Evolutionary conservation across 1,140 invertebrate genomes (phyloP), one percentile per base, ranked within the genome.

Genomic region (Heliconius hewitsoni): DNA sequence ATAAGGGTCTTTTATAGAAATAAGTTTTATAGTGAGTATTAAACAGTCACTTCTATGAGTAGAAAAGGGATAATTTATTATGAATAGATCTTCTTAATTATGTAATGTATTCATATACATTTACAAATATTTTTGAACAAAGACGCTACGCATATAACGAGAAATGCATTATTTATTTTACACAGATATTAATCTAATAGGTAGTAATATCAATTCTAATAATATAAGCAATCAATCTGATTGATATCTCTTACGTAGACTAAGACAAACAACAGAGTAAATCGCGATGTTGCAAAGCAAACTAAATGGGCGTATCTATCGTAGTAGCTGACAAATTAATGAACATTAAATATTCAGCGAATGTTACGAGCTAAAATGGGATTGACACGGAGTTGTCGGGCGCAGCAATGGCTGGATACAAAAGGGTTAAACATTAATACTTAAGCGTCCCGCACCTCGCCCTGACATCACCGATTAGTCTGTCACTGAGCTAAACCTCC

Each of bases 381-480:
- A 94, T 89, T 94, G 91, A 94, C 93, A 89, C 76, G 82, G 77
- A 89, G 88, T 87, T 89, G 91, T 88, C 91, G 92, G 89, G 89
- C 84, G 89, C 83, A 81, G 83, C 79, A 80, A 76, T 79, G 84
- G 76, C 78, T 82, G 84, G 87, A 83, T 89, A 88, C 90, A 88
- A 90, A 94, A 93, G 91, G 92, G 91, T 93, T 93, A 88, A 89
- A 86, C 91, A 93, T 94, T 90, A 93, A 94, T 93, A 91, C 92
- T 92, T 93, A 87, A 94, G 82, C 87, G 87, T 79, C 86, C 83
- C 85, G 85, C 89, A 88, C 89, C 90, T 90, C 87, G 81, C 84
- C 81, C 85, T 93, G 93, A 91, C 91, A 91, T 81, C 82, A 80
- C 83, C 90, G 91, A 94, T 93, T 94, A 93, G 81, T 82, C 92